Evolutionary conservation across 92 coral and sea anemone genomes (phyloP).

Genomic region (Siderastrea siderea): DNA sequence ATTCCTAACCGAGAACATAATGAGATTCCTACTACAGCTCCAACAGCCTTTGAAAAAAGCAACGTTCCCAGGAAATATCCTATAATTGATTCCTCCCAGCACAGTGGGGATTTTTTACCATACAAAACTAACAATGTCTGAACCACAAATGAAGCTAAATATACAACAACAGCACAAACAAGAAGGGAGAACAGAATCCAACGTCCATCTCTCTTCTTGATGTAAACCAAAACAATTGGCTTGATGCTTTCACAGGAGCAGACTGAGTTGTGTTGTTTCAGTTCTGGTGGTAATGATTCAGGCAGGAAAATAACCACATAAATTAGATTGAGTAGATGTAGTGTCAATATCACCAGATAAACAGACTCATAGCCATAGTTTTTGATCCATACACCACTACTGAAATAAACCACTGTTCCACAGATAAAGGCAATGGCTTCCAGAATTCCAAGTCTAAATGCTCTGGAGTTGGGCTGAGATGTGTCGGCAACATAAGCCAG

Average conservation of each 20-base stretch:
- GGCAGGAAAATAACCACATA: slow-evolving; percentile 82
- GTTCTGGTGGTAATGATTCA: slow-evolving; percentile 76
- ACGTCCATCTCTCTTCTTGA: slow-evolving; percentile 78
- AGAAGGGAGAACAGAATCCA: slow-evolving; percentile 77
- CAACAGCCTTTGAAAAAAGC: slow-evolving; percentile 84
- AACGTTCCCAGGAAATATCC: slow-evolving; percentile 87
- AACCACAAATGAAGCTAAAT: slow-evolving; percentile 70
- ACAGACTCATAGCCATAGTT: slow-evolving; percentile 82
- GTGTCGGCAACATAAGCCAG: slow-evolving; percentile 93
- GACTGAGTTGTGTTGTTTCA: slow-evolving; percentile 29
- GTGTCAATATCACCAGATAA: slow-evolving; percentile 80
- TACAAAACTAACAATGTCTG: slow-evolving; percentile 81
- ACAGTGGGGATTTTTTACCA: slow-evolving; percentile 83
- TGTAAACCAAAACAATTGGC: slow-evolving; percentile 71
- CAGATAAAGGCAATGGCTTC: slow-evolving; percentile 93
- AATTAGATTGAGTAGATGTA: slow-evolving; percentile 72
- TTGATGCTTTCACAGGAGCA: slow-evolving; percentile 68
- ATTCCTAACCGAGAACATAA: slow-evolving; percentile 69
- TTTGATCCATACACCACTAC: slow-evolving; percentile 90
- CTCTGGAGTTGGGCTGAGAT: slow-evolving; percentile 68
- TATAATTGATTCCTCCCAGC: slow-evolving; percentile 83
- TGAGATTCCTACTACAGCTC: slow-evolving; percentile 87
- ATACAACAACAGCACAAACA: slow-evolving; percentile 59
- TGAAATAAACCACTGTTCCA: slow-evolving; percentile 83
- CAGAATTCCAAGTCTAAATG: slow-evolving; percentile 82